Evolutionary conservation across 1,140 invertebrate species (phyloP).

Genomic region (Euura saliciscinereae): DNA sequence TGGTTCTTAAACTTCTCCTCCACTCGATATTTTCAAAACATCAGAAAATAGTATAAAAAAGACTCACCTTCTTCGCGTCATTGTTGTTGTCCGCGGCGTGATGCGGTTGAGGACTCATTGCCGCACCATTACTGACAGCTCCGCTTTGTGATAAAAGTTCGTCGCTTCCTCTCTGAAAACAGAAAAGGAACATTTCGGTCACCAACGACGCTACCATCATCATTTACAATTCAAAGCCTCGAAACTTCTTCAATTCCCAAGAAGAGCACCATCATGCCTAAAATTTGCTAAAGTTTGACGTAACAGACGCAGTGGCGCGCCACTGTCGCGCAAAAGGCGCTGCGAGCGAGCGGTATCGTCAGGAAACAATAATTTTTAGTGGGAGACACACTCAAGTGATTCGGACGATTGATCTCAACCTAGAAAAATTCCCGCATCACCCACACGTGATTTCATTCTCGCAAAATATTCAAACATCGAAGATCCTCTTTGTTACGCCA

Average conservation of each 20-base stretch:
- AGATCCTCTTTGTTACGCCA: background rate
- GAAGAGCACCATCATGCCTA: too few relatives aligned
- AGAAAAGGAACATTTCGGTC: constrained; percentile 45
- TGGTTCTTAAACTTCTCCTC: background rate
- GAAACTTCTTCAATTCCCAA: too few relatives aligned
- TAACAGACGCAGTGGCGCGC: too few relatives aligned
- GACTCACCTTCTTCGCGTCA: constrained; percentile 89
- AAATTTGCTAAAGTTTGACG: too few relatives aligned
- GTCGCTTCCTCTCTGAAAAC: constrained; percentile 92
- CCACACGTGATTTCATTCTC: background rate
- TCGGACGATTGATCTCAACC: too few relatives aligned
- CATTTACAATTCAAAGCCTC: too few relatives aligned
- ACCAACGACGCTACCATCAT: background rate
- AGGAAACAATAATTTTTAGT: too few relatives aligned
- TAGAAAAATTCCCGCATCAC: too few relatives aligned
- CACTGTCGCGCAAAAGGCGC: too few relatives aligned
- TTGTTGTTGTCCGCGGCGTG: constrained; percentile 91
- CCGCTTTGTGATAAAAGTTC: constrained; percentile 91
- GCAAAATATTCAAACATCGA: background rate
- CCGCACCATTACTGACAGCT: constrained; percentile 91
- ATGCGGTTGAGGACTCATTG: constrained; percentile 76
- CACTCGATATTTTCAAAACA: background rate
- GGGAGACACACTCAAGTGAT: too few relatives aligned
- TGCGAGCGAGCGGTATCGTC: too few relatives aligned
- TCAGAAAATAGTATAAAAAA: background rate